Percentiles rank a stretch among this genome's conserved stretches.
Conservation (phyloP, 2,797 vertebrate species). For the Eospalax fontanierii region DNA sequence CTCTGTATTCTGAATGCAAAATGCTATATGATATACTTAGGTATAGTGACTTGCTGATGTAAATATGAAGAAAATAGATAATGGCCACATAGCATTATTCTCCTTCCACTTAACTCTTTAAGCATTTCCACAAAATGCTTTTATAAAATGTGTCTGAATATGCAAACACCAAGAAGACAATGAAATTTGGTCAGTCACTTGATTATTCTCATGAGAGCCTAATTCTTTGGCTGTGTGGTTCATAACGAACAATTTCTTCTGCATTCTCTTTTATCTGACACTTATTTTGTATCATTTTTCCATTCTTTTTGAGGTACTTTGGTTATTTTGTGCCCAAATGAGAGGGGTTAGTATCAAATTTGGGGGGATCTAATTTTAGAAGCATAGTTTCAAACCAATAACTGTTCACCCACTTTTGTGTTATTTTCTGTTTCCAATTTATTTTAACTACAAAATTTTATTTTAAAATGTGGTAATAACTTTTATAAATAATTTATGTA, state of each 20-base stretch:
- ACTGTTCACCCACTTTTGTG: neutral
- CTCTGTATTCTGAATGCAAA: neutral
- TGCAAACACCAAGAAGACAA: neutral
- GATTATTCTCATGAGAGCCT: neutral
- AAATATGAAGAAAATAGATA: neutral
- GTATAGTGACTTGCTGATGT: neutral
- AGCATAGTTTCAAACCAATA: neutral
- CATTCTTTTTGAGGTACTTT: neutral
- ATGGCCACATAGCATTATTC: neutral
- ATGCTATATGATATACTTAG: neutral
- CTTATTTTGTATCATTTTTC: neutral
- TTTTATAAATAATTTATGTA: too few relatives aligned
- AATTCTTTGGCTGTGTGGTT: neutral
- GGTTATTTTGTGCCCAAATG: neutral
- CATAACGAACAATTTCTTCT: neutral
- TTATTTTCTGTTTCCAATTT: neutral
- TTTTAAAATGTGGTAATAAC: too few relatives aligned
- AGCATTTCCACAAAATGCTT: neutral
- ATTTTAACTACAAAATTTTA: constrained; percentile 32
- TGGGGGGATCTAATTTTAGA: neutral
- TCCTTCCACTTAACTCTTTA: neutral
- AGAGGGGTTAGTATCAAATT: neutral
- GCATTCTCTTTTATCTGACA: neutral
- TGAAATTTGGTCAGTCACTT: neutral
- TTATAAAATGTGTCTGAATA: neutral